Base-by-base conservation (phyloP, 2,888 invertebrate species). In the Phasia obesa region DNA sequence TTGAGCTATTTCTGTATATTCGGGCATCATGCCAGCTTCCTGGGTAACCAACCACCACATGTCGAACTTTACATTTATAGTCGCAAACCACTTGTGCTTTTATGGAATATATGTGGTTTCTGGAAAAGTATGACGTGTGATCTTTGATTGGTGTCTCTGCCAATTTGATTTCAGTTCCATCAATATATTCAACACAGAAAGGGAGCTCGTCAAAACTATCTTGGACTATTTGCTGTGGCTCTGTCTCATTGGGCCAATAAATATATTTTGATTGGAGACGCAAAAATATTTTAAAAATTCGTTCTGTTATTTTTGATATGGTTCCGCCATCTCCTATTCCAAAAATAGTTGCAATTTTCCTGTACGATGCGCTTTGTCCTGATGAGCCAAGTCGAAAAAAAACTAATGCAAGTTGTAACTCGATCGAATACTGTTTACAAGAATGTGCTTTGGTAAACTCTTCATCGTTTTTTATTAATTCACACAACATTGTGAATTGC, bases 1-100 rank as follows among this genome's bases (percentile, higher is more conserved):
- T 4, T 4, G 31, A 57, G 19, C 31, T 44, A 13, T 60, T 65
- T 47, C 35, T 2, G 31, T 21, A 65, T 25, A 67, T 57, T 13
- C 35, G 15, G 13, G 76, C 76, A 35, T 67, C 69, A 25, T 76
- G 67, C 19, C n/a, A 31, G 17, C 49, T 67, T 19, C 67, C 76
- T 21, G n/a, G 15, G 25, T 67, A 19, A 9, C 76, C 76, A 21
- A 69, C 69, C 6, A 60, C 51, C 0, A 69, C 59, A 25, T 76
- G 69, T 3, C 59, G 49, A 27, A 69, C 70, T 60, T 13, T 59
- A 17, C 13, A 65, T 49, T 51, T 49, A n/a, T 62, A 35, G 55
- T 77, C 77, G 23, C 62, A 77, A 27, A 77, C 55, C 0, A 77
- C 47, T 70, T 77, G 38, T 4, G 42, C 42, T 60, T 60, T 60